Evolutionary conservation across 2,888 invertebrate genomes (phyloP), one percentile per base, ranked within the genome.

Genomic region (Epistrophe grossulariae): DNA sequence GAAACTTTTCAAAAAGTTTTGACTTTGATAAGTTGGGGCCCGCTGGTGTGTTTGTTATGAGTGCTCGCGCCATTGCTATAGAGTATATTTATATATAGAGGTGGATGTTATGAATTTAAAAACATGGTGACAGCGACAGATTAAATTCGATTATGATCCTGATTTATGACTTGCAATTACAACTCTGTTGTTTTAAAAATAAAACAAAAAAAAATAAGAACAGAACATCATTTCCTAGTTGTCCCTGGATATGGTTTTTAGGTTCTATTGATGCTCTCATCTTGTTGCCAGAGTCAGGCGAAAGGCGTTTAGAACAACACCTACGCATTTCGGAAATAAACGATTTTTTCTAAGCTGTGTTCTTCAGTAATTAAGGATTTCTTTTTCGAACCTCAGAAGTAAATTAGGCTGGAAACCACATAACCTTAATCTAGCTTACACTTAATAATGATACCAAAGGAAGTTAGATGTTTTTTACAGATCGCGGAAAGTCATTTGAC

Each of bases 61-160:
- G 35, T 50, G 50, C 62, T 62, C 31, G 57, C 43, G 59, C 68
- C 50, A 60, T 76, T 66, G 83, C 83, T 83, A 4, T 1, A 24
- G 24, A n/a, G n/a, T n/a, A n/a, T n/a, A n/a, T 24, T 24, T 31
- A 31, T 31, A 31, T 7, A 35, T 7, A 64, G 71, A 87, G 83
- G 83, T 83, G 73, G 73, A 87, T 87, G 83, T 87, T 83, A 87
- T 87, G 83, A 83, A 87, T 87, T 87, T 87, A 76, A 72, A 82
- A 83, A 87, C 87, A 87, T 87, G 87, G 83, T 87, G 87, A 87
- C 87, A 87, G 87, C 87, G 87, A 87, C 83, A 83, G 79, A 87
- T 87, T 87, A 87, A 87, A 87, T 83, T 83, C 87, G 87, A 87
- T 87, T 87, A 87, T 79, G 87, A 87, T 87, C 64, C 79, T 87